Evolutionary conservation across 2,113 vertebrate genomes (phyloP), one percentile per base, ranked within the genome.

Genomic region (Galeopterus variegatus): DNA sequence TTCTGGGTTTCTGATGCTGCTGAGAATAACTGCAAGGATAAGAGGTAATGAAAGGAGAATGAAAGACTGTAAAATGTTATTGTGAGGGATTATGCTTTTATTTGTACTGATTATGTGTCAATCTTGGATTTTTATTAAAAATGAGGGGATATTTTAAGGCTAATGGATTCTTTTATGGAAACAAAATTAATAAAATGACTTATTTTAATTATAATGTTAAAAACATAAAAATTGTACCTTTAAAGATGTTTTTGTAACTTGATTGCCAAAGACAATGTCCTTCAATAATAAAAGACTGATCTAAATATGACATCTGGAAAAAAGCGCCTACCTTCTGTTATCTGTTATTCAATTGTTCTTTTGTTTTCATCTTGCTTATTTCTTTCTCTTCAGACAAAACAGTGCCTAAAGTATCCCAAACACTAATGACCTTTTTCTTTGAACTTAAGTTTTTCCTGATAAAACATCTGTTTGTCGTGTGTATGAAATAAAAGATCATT

Each of bases 1-100:
- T 98, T 96, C 90, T 97, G 96, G 62, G 80, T 89, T 95, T 65
- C 94, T 92, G 92, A 60, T 97, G 23, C 26, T 85, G 88, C 96
- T 97, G 95, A n/a, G 75, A 98, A 89, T 76, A 94, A 92, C 54
- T n/a, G 11, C 50, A 89, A 94, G 48, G 65, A 76, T 90, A 95
- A 90, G 83, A 94, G 19, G 65, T 26, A 70, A 77, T 77, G 60
- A 91, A 77, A 50, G 50, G 64, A 93, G 80, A 90, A 70, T 24
- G 41, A 90, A 87, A 95, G 56, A 83, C 15, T 50, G 0, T 50
- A 56, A 79, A 93, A 67, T 92, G 36, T 92, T 80, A 81, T 52
- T 85, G 26, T 56, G 54, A 88, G 14, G 88, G 62, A 69, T 92
- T 76, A 62, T 82, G 72, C 19, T 96, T 97, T 90, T 88, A 77